Conservation (phyloP, 92 coral and sea anemone genomes). For the Blastomussa wellsi region DNA sequence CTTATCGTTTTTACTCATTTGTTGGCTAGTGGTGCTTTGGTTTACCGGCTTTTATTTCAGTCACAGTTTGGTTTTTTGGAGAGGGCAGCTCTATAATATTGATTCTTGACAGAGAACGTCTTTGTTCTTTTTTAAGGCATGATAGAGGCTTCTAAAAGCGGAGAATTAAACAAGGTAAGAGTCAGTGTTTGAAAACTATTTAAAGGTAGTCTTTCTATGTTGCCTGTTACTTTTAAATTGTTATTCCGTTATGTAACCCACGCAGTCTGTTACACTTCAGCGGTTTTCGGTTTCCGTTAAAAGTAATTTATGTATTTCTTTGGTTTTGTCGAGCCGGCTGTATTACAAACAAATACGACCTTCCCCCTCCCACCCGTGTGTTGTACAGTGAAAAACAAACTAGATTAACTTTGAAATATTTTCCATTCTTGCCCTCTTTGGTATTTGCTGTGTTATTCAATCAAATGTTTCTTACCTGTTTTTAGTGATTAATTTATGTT, state of each 20-base stretch:
- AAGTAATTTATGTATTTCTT: neutral
- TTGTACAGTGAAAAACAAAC: no score
- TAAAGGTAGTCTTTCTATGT: no score
- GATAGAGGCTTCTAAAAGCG: constrained; percentile 85
- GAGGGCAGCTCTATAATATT: neutral
- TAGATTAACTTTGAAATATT: no score
- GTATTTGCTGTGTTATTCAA: no score
- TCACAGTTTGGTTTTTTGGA: neutral
- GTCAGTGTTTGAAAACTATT: neutral
- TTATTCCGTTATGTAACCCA: neutral
- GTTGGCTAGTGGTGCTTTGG: neutral
- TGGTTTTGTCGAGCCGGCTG: no score
- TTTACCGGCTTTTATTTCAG: neutral
- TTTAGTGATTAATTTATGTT: no score
- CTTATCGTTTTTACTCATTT: neutral
- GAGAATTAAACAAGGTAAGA: constrained; percentile 74
- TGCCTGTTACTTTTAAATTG: neutral
- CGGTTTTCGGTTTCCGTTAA: neutral
- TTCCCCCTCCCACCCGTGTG: no score
- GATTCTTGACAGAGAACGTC: neutral
- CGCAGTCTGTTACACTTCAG: neutral
- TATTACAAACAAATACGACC: no score
- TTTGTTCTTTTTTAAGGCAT: constrained; percentile 54
- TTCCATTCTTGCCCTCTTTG: no score
- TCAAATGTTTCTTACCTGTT: no score